These are phyloP conservation scores for Nylanderia fulva DNA, from an alignment of 1,140 invertebrate species.

Conservation along the genomic window DNA sequence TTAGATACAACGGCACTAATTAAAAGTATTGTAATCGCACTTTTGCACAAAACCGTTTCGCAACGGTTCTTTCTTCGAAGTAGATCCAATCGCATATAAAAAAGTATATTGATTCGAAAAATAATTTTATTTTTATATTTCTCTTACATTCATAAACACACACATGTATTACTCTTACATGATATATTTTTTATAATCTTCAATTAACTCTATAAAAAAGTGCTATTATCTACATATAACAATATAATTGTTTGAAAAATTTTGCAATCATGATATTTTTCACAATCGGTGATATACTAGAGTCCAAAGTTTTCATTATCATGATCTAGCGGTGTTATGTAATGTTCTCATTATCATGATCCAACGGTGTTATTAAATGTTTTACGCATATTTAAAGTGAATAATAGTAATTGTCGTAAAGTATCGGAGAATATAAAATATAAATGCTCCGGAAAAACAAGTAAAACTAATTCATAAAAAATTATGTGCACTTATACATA, in stretches of 20 bases:
- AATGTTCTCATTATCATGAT: background rate
- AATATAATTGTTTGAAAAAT: background rate
- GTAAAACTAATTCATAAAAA: background rate
- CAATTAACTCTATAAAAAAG: background rate
- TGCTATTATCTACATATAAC: background rate
- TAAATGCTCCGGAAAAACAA: background rate
- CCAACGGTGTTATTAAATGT: background rate
- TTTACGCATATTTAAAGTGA: background rate
- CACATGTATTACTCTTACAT: background rate
- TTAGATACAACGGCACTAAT: background rate
- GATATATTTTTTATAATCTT: background rate
- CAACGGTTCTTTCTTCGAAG: background rate
- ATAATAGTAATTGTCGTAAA: background rate
- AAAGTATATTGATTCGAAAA: background rate
- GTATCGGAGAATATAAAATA: background rate
- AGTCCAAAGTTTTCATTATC: background rate
- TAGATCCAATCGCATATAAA: background rate
- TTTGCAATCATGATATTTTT: background rate
- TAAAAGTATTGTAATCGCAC: background rate
- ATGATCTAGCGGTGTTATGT: too few species aligned
- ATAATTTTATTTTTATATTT: background rate
- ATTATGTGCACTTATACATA: background rate
- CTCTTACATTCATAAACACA: too few species aligned
- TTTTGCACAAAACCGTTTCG: background rate
- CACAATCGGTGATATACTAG: background rate